Evolutionary conservation across 2,113 vertebrate genomes (phyloP), one percentile per base, ranked within the genome.

Genomic region (Zosterops pallidus): DNA sequence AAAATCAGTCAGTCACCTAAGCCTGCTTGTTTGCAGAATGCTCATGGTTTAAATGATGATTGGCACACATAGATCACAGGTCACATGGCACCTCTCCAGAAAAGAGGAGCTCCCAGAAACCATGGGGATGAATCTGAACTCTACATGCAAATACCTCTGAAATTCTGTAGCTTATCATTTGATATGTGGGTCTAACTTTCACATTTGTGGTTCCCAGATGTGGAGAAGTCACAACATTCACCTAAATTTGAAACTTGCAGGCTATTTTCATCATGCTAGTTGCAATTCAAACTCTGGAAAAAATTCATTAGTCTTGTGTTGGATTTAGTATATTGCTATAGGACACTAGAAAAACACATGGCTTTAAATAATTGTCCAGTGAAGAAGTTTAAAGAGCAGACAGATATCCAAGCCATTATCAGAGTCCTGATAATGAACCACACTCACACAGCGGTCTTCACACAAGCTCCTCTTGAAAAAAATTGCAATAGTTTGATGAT

Each of bases 151-250:
- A 63, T 23, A 59, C 7, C 28, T 62, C 39, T 24, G 22, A 83
- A 70, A 77, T 52, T 69, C 42, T 78, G 13, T 0, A 0, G 39
- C 0, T 2, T 9, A 37, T 15, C 7, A 22, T 35, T 90, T 46
- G 22, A 52, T 35, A 76, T 0, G 0, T 22, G 29, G 35, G 55
- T 20, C 3, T 50, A 50, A 33, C 26, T 62, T 71, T 33, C 42
- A 74, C 1, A 8, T 37, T 55, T 28, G 9, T 42, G 18, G 25
- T 70, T 90, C 44, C 35, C 60, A 80, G 23, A 47, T 28, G 37
- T 0, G 2, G 12, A 75, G 12, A 83, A 11, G 18, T 77, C 46
- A 69, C n/a, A 77, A n/a, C 25, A 59, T 14, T 53, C 12, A 56
- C 21, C 18, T 35, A 83, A 80, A 50, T n/a, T n/a, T 39, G 46